Base-by-base conservation (phyloP, 2,113 vertebrate genomes). In the Vireo altiloquus region DNA sequence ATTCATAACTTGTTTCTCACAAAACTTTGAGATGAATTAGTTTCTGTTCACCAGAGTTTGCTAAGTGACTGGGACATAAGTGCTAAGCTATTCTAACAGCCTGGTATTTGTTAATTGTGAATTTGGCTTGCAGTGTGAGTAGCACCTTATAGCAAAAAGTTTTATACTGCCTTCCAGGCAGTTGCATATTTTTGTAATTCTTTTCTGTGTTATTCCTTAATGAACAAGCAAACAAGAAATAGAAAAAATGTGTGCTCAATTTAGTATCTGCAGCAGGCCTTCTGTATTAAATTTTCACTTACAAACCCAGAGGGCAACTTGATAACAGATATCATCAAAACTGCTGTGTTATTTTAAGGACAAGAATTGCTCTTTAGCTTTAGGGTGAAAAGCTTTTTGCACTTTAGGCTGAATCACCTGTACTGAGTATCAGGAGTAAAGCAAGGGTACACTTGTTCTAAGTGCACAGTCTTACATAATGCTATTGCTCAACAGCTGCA, bases 1-100 rank as follows among this genome's bases (percentile, higher is more conserved):
- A 76, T 72, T 71, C 11, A 4, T 82, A 76, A 53, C 10, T 13
- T 0, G 0, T 21, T 84, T 61, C 33, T 57, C 0, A 0, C 17
- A 59, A 20, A 54, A 59, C 49, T 81, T 42, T n/a, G 49, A 37
- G 59, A n/a, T 65, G 4, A 75, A 46, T 64, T 89, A 60, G 57
- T 8, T 47, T 87, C 42, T 59, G 17, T 57, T 85, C 42, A 15
- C 21, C 19, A 25, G 60, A 22, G 33, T 89, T 92, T 78, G 87
- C 59, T 70, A 14, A 53, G 50, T 2, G 15, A 28, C 37, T 78
- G 57, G 22, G 49, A 77, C 24, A 23, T 27, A 50, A 66, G 52
- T 53, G 65, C 69, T 91, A 60, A 78, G 46, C 57, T 87, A 10
- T 64, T 84, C 13, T 49, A 49, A 25, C 71, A 80, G 70, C n/a